Evolutionary conservation across 2,888 invertebrate species (phyloP).

Genomic region (Nezara viridula): DNA sequence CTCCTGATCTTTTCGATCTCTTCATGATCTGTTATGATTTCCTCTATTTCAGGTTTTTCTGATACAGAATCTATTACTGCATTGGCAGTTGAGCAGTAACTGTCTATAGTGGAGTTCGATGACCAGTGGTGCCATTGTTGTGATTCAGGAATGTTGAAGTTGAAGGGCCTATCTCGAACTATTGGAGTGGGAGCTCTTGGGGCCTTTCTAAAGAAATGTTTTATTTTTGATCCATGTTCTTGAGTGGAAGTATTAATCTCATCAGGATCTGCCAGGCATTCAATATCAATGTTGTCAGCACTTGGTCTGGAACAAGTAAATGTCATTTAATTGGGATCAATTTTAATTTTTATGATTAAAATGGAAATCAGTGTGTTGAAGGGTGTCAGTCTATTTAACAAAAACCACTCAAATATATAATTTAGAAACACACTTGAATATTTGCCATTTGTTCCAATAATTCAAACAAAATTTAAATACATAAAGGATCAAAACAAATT

Average conservation of each 20-base stretch:
- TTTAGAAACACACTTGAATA: not conserved
- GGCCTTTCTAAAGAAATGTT: conserved; percentile 38
- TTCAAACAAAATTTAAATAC: not conserved
- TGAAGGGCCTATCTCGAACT: conserved; percentile 48
- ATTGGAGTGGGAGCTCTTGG: conserved; percentile 52
- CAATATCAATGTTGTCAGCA: conserved; percentile 61
- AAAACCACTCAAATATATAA: not conserved
- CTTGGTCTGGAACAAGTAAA: conserved; percentile 61
- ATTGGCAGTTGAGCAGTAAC: conserved; percentile 65
- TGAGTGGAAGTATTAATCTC: conserved; percentile 57
- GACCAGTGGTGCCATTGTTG: conserved; percentile 63
- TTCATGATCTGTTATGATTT: not conserved
- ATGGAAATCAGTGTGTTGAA: not conserved
- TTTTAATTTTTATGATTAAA: not conserved
- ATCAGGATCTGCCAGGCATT: conserved; percentile 59
- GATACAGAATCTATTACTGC: conserved; percentile 20
- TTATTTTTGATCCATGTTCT: conserved; percentile 54
- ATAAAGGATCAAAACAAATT: not conserved
- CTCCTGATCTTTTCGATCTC: not conserved
- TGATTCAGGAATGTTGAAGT: conserved; percentile 57
- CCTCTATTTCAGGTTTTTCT: conserved; percentile 1
- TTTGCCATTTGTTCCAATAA: not conserved
- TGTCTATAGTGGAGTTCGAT: conserved; percentile 66
- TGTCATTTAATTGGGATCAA: not conserved
- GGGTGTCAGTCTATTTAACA: too few relatives aligned